Evolutionary conservation across 2,888 invertebrate genomes (phyloP).

Genomic region (Drosophila paramelanica): DNA sequence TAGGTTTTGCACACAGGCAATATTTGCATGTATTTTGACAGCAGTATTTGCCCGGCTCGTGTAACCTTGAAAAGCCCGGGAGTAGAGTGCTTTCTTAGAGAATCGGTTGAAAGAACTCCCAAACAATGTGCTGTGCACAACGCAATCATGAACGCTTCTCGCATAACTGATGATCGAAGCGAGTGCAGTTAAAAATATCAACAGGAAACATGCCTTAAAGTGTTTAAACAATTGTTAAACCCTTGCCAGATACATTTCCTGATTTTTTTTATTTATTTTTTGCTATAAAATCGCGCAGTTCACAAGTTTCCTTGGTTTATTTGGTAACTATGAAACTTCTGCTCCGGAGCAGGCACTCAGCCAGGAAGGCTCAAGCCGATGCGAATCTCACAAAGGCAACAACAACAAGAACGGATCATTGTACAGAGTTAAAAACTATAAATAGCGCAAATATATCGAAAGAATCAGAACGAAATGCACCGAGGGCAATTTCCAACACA

Average conservation of each 20-base stretch:
- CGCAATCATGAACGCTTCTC: not conserved
- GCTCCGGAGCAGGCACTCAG: conserved; percentile 13
- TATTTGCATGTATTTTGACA: conserved; percentile 5
- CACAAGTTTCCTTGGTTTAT: not conserved
- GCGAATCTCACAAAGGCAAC: not conserved
- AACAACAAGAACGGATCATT: not conserved
- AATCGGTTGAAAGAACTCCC: conserved; percentile 24
- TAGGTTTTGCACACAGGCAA: conserved; percentile 7
- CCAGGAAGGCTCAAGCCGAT: conserved; percentile 6
- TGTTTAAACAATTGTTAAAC: conserved; percentile 37
- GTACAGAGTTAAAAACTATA: not conserved
- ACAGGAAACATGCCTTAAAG: conserved; percentile 30
- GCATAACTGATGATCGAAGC: conserved; percentile 9
- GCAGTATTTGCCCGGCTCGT: not conserved
- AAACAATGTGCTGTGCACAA: not conserved
- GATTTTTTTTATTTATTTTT: not conserved
- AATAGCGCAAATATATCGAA: not conserved
- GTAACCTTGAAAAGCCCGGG: conserved; percentile 18
- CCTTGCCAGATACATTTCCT: not conserved
- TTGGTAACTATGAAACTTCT: conserved; percentile 30
- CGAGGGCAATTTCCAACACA: not conserved
- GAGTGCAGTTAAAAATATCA: conserved; percentile 17
- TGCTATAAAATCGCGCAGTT: conserved; percentile 28
- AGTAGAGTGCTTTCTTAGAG: conserved; percentile 2
- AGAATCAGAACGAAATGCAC: not conserved